phyloP scores from a whole-genome alignment of 2,888 invertebrate species.

The Eristalinus sepulchralis region DNA sequence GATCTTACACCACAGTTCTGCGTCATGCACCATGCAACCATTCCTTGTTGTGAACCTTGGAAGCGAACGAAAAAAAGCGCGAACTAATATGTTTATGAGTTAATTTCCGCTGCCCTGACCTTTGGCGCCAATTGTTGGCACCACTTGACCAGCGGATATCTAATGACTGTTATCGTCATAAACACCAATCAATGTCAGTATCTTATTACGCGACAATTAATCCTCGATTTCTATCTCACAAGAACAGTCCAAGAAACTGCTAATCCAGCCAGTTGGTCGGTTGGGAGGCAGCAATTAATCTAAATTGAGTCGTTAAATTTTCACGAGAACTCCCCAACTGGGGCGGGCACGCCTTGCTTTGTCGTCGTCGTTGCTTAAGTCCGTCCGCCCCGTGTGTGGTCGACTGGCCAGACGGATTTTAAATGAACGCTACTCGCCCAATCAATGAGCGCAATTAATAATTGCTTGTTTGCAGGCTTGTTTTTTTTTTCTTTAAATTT shows the following conservation, averaged over 20 bases:
- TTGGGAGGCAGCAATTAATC: constrained; percentile 57
- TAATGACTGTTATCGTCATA: background rate
- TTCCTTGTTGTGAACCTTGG: too few species aligned
- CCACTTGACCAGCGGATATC: background rate
- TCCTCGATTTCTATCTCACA: constrained; percentile 11
- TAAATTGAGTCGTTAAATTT: constrained; percentile 67
- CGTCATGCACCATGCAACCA: too few species aligned
- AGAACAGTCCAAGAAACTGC: background rate
- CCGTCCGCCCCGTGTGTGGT: constrained; percentile 51
- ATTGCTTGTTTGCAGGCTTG: constrained; percentile 66
- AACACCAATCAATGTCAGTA: constrained; percentile 20
- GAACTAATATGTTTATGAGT: background rate
- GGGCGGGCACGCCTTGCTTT: background rate
- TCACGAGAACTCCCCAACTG: constrained; percentile 38
- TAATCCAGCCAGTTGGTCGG: background rate
- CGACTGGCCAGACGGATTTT: constrained; percentile 55
- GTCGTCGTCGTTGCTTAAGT: background rate
- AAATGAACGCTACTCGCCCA: constrained; percentile 62
- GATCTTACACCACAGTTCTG: too few species aligned
- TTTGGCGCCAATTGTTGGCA: background rate
- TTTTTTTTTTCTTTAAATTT: background rate
- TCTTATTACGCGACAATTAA: constrained; percentile 9
- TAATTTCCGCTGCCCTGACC: background rate
- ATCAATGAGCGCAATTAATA: constrained; percentile 68
- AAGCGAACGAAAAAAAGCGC: background rate